Base-by-base conservation (phyloP, 2,797 vertebrate genomes). In the Geotrypetes seraphini region DNA sequence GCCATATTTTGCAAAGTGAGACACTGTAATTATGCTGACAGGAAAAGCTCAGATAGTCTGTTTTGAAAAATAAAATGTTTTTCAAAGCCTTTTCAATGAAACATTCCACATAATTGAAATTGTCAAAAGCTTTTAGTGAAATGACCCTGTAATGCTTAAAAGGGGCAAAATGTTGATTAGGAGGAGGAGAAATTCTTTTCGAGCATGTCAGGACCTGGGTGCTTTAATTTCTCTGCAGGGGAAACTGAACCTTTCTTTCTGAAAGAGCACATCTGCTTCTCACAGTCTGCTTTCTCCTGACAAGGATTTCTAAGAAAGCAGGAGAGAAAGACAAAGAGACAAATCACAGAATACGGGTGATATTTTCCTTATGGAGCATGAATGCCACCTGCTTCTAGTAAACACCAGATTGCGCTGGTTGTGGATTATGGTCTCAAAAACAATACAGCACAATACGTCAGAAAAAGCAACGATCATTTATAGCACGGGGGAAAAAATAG, bases 371-470 rank as follows among this genome's bases (percentile, higher is more conserved):
- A 27, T 35, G 16, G 32, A 29, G 19, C 57, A 11, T 10, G 39
- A 60, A 28, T 37, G 44, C 56, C 62, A 47, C 57, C 62, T 60
- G 58, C 36, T 60, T 47, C 23, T 33, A 33, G 37, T 5, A 60
- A 62, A 52, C 39, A 58, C 22, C 64, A 66, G 50, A 65, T 43
- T 54, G 67, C 44, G 53, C 36, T 39, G n/a, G n/a, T 50, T 13
- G 47, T 43, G 31, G 46, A 27, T 17, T 19, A n/a, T n/a, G n/a
- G 12, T 30, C 11, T 33, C 24, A 5, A 5, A 23, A 14, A 18
- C 16, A 31, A 30, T 17, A 2, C 27, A 28, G n/a, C n/a, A n/a
- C n/a, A 1, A 3, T 28, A 20, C 6, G 16, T 12, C 12, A 15
- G 10, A 10, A 24, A 27, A 37, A 50, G 24, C 10, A 0, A 45